A percentile compares a stretch with the other conserved stretches of the same genome.
phyloP scores from a whole-genome alignment of 1,140 invertebrate genomes.

The Drosophila pandora region DNA sequence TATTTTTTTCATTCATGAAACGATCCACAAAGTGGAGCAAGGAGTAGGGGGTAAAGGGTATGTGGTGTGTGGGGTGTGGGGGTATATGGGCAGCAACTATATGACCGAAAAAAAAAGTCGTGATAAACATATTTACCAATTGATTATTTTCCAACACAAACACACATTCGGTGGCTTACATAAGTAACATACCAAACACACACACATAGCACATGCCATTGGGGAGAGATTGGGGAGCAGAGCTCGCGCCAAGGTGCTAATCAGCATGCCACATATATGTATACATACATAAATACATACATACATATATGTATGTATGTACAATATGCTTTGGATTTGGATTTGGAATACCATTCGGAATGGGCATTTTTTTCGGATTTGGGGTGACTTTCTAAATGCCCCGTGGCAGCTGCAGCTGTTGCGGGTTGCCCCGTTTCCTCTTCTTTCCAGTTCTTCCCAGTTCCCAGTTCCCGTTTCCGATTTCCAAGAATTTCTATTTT shows the following conservation, averaged over 20 bases:
- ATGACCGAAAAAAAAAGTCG: conserved; percentile 68
- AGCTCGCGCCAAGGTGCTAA: conserved; percentile 71
- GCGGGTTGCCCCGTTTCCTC: conserved; percentile 1
- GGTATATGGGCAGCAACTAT: conserved; percentile 43
- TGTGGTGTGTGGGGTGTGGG: neutral
- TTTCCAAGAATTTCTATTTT: conserved; percentile 25
- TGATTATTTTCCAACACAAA: conserved; percentile 71
- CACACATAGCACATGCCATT: conserved; percentile 40
- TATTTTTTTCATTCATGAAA: conserved; percentile 53
- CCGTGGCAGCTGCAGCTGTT: conserved; percentile 52
- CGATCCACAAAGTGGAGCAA: conserved; percentile 67
- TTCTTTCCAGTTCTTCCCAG: conserved; percentile 6
- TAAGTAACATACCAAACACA: conserved; percentile 14
- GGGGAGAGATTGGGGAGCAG: conserved; percentile 30
- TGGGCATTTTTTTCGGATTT: conserved; percentile 32
- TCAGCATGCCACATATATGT: conserved; percentile 52
- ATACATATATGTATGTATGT: conserved; percentile 20
- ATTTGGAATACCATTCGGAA: conserved; percentile 39
- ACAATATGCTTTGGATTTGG: conserved; percentile 31
- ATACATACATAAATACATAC: conserved; percentile 12
- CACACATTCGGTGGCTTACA: conserved; percentile 34
- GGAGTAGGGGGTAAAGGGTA: neutral
- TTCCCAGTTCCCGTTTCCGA: conserved; percentile 23
- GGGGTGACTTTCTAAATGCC: conserved; percentile 69
- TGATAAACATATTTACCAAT: conserved; percentile 82